These are phyloP conservation scores for Aplocera efformata DNA, from an alignment of 2,888 invertebrate species.

Conservation along the genomic window DNA sequence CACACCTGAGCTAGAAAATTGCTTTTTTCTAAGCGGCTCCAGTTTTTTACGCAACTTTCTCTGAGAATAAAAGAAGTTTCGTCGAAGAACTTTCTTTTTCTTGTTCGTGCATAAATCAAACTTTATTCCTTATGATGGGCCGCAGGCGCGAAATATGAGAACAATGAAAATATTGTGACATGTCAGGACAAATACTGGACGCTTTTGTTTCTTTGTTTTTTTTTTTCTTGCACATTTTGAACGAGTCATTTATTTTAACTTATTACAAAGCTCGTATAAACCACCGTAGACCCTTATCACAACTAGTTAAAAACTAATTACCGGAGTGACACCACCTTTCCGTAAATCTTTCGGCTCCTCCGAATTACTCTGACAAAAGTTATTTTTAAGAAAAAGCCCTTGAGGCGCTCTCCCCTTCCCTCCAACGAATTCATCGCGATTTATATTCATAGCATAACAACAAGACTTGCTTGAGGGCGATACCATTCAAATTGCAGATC, in stretches of 20 bases:
- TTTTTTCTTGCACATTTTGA: conserved; percentile 25
- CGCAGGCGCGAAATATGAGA: conserved; percentile 60
- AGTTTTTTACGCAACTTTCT: conserved; percentile 79
- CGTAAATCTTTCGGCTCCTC: conserved; percentile 74
- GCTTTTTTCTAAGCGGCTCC: conserved; percentile 79
- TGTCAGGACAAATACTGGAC: conserved; percentile 44
- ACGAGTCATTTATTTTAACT: conserved; percentile 54
- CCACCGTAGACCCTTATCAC: conserved; percentile 75
- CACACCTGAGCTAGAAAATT: conserved; percentile 81
- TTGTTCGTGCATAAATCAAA: conserved; percentile 65
- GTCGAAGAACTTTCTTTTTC: conserved; percentile 70
- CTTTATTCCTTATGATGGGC: conserved; percentile 58
- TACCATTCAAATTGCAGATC: conserved; percentile 67
- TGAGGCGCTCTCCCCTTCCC: conserved; percentile 58
- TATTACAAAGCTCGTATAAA: conserved; percentile 68
- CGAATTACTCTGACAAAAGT: conserved; percentile 80
- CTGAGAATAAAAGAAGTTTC: conserved; percentile 77
- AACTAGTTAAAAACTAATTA: conserved; percentile 81
- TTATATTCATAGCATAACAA: conserved; percentile 81
- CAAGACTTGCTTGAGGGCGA: conserved; percentile 74
- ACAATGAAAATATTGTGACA: conserved; percentile 76
- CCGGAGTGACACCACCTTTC: conserved; percentile 79
- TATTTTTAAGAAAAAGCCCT: conserved; percentile 81
- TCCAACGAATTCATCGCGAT: conserved; percentile 80
- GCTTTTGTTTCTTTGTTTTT: conserved; percentile 48